These are phyloP conservation scores for Notospermus geniculatus DNA, from an alignment of 1,140 invertebrate genomes.

Conservation along the genomic window DNA sequence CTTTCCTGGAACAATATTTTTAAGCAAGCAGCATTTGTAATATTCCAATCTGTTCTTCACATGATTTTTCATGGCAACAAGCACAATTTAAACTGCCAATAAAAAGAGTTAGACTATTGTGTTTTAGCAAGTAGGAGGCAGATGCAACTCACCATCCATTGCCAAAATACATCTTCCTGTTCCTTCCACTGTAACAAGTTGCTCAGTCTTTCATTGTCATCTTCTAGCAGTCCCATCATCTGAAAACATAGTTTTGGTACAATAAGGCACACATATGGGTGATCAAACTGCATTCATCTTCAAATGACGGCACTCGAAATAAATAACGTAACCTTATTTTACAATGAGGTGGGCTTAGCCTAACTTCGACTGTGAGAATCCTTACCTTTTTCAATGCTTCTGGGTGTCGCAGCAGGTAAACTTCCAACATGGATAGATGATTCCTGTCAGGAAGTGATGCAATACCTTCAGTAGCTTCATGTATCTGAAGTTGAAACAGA, in stretches of 20 bases:
- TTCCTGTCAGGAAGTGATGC: conserved; percentile 20
- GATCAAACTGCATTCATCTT: background rate
- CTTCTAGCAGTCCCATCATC: conserved; percentile 35
- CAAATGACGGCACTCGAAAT: no score
- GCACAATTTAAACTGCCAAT: no score
- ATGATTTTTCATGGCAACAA: background rate
- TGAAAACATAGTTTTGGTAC: conserved; percentile 14
- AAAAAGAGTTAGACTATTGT: background rate
- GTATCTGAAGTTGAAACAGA: conserved; percentile 38
- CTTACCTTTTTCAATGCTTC: conserved; percentile 39
- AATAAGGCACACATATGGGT: background rate
- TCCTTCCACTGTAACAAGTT: conserved; percentile 36
- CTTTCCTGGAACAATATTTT: conserved; percentile 27
- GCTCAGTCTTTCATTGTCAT: conserved; percentile 36
- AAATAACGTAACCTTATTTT: no score
- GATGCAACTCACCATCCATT: conserved; percentile 48
- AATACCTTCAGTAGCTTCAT: conserved; percentile 37
- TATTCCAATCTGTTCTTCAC: background rate
- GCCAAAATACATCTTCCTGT: conserved; percentile 43
- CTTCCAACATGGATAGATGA: conserved; percentile 39
- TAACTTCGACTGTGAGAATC: background rate
- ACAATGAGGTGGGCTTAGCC: no score
- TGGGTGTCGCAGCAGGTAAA: conserved; percentile 37
- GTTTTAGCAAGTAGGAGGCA: no score
- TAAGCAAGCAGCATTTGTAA: background rate